Conservation (phyloP, 2,888 invertebrate species). For the Drosophila nigricruria region DNA sequence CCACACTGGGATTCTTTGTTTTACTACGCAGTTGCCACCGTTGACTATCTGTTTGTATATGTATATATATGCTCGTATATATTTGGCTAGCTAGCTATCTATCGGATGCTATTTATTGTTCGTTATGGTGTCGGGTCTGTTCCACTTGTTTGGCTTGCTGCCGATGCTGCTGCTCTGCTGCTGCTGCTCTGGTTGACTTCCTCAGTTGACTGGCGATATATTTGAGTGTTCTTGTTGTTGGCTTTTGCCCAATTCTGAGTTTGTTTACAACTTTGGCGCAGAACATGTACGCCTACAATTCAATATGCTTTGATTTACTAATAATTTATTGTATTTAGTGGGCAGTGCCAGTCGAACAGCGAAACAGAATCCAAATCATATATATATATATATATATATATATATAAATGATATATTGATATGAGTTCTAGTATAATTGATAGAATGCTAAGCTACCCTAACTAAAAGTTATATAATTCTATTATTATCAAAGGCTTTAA, state of each 20-base stretch:
- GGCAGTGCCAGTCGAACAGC: slow-evolving; percentile 73
- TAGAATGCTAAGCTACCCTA: slow-evolving; percentile 12
- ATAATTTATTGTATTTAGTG: slow-evolving; percentile 78
- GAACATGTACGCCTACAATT: slow-evolving; percentile 75
- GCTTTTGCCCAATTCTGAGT: slow-evolving; percentile 76
- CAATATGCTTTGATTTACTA: slow-evolving; percentile 45
- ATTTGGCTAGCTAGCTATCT: slow-evolving; percentile 14
- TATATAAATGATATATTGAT: neutral
- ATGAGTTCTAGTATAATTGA: slow-evolving; percentile 17
- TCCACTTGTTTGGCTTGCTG: slow-evolving; percentile 56
- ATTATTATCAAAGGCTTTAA: slow-evolving; percentile 56
- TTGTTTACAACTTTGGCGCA: slow-evolving; percentile 69
- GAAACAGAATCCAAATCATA: slow-evolving; percentile 26
- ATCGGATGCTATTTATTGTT: slow-evolving; percentile 23
- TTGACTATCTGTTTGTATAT: slow-evolving; percentile 20
- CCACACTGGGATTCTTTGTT: slow-evolving; percentile 22
- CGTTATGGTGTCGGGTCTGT: slow-evolving; percentile 46
- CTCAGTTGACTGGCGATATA: slow-evolving; percentile 32
- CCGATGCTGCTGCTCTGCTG: slow-evolving; percentile 19
- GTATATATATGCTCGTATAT: neutral
- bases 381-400: neutral
- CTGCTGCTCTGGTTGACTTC: slow-evolving; percentile 50
- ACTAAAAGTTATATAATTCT: neutral
- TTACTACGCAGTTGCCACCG: slow-evolving; percentile 46
- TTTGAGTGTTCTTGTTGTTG: slow-evolving; percentile 31